phyloP scores from a whole-genome alignment of 2,113 vertebrate species.

The Synchiropus splendidus region DNA sequence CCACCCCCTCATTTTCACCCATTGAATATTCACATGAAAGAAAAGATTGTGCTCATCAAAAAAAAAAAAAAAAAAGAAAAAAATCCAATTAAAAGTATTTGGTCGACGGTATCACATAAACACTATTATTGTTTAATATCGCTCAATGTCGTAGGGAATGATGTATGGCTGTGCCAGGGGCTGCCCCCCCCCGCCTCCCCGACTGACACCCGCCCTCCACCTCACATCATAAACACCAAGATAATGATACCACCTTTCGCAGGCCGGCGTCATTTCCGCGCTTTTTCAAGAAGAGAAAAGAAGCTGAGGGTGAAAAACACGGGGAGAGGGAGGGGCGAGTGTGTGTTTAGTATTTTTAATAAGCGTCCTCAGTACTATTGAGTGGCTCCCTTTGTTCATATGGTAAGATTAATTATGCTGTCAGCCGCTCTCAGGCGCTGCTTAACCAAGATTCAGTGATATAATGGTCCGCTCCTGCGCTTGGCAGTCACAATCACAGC shows the following conservation, averaged over 20 bases:
- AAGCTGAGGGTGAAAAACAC: conserved; percentile 40
- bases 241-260: conserved; percentile 66
- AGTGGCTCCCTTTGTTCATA: conserved; percentile 99
- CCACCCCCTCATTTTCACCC: conserved; percentile 10
- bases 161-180: conserved; percentile 69
- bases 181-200: conserved; percentile 21
- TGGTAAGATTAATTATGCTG: conserved; percentile 99
- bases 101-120: conserved; percentile 49
- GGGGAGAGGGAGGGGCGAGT: conserved; percentile 14
- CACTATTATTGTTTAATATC: conserved; percentile 67
- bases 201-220: conserved; percentile 25
- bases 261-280: conserved; percentile 7
- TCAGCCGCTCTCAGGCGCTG: conserved; percentile 98
- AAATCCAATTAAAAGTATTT: conserved; percentile 71
- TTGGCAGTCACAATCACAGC: conserved; percentile 94
- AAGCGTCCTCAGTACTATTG: conserved; percentile 99
- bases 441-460: conserved; percentile 99
- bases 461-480: conserved; percentile 82
- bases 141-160: conserved; percentile 72
- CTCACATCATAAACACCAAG: conserved; percentile 71
- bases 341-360: conserved; percentile 99
- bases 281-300: conserved; percentile 44
- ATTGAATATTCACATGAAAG: conserved; percentile 44
- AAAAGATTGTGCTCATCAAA: conserved; percentile 48
- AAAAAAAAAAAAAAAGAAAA: conserved; percentile 15